A percentile compares a stretch with the other conserved stretches of the same genome.
Conservation (phyloP, 2,797 vertebrate genomes). For the Sparidentex hasta region DNA sequence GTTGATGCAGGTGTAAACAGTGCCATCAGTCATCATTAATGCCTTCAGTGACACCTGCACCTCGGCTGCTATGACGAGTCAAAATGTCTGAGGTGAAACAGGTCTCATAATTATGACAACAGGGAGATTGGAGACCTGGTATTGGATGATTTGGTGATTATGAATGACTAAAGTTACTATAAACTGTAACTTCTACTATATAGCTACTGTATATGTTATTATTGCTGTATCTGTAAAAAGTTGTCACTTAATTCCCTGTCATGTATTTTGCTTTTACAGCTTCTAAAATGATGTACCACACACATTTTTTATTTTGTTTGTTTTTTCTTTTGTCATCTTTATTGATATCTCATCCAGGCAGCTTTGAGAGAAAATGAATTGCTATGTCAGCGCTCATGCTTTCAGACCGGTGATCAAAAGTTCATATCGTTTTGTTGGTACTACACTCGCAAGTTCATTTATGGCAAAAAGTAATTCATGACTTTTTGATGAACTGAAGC, state of each 20-base stretch:
- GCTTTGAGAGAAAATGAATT: not conserved
- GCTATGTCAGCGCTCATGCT: not conserved
- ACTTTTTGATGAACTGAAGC: not conserved
- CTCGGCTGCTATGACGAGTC: too few species aligned
- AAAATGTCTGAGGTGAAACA: conserved; percentile 1
- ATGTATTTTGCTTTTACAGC: not conserved
- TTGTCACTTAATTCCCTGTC: not conserved
- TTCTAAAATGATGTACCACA: not conserved
- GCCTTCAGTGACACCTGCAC: too few species aligned
- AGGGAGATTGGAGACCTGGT: not conserved
- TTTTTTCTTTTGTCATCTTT: not conserved
- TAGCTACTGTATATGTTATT: not conserved
- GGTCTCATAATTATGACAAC: not conserved
- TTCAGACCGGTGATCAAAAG: not conserved
- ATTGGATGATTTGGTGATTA: not conserved
- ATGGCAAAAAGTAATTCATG: not conserved
- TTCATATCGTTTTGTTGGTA: not conserved
- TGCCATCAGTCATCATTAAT: too few species aligned
- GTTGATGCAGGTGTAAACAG: too few species aligned
- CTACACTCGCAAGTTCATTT: too few species aligned
- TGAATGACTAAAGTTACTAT: not conserved
- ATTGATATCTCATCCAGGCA: not conserved
- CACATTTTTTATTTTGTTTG: not conserved
- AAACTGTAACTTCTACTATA: too few species aligned
- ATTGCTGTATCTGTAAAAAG: not conserved